phyloP scores from a whole-genome alignment of 2,797 vertebrate species.

The Emydoidea blandingii region DNA sequence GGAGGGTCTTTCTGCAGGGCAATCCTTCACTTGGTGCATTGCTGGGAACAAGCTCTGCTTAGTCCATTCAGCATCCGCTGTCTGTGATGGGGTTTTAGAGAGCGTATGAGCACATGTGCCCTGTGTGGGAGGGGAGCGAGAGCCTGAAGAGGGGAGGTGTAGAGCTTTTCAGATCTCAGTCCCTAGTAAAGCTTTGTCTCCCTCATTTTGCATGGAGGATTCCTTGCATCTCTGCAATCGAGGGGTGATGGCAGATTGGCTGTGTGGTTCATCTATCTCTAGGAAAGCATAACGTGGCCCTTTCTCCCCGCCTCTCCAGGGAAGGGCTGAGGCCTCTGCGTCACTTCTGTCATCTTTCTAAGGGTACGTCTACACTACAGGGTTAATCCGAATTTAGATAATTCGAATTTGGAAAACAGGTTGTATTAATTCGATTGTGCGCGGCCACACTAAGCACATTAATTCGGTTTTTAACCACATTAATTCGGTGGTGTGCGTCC shows the following conservation, averaged over 20 bases:
- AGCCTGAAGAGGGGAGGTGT: background rate
- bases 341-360: background rate
- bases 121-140: background rate
- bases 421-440: too few species aligned
- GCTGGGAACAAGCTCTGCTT: background rate
- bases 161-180: background rate
- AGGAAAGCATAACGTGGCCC: background rate
- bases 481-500: too few species aligned
- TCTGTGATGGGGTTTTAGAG: background rate
- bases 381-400: too few species aligned
- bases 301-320: background rate
- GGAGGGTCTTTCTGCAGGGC: background rate
- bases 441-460: too few species aligned
- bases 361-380: too few species aligned
- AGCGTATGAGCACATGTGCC: too few species aligned
- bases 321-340: background rate
- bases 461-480: too few species aligned
- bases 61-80: background rate
- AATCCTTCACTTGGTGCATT: background rate
- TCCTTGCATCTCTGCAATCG: background rate
- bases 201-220: background rate
- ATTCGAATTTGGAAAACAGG: too few species aligned
- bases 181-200: background rate
- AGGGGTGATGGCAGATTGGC: too few species aligned
- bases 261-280: too few species aligned